These are phyloP conservation scores for Xestobium rufovillosum DNA, from an alignment of 2,888 invertebrate genomes.

Conservation along the genomic window DNA sequence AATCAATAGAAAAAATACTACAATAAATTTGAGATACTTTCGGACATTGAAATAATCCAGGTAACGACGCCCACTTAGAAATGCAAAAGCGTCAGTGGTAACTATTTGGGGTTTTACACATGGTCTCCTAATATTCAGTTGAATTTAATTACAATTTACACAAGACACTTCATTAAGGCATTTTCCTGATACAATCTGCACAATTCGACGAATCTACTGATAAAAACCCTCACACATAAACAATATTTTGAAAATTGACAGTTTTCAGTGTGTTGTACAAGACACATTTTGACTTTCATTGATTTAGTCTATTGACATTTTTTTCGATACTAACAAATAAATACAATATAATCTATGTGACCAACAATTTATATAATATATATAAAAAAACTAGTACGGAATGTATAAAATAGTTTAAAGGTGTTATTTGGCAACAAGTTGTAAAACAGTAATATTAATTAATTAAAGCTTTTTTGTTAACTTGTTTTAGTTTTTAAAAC, in stretches of 20 bases:
- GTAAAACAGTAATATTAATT: constrained; percentile 33
- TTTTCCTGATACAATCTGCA: constrained; percentile 16
- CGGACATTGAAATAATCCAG: no score
- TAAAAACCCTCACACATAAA: background rate
- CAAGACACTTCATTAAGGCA: constrained; percentile 35
- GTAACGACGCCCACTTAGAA: no score
- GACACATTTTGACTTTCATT: constrained; percentile 28
- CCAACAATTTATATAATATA: constrained; percentile 29
- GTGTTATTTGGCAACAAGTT: constrained; percentile 47
- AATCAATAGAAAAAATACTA: no score
- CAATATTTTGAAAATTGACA: constrained; percentile 1
- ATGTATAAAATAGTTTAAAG: constrained; percentile 43
- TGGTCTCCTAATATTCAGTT: constrained; percentile 3
- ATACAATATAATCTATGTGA: constrained; percentile 27
- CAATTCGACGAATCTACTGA: background rate
- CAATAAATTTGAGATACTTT: no score
- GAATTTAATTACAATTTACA: constrained; percentile 1
- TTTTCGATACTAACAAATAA: constrained; percentile 22
- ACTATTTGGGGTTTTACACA: background rate
- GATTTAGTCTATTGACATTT: constrained; percentile 32
- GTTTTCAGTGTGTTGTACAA: no score
- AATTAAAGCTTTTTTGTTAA: constrained; percentile 42
- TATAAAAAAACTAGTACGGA: constrained; percentile 40
- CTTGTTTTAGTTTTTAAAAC: constrained; percentile 32
- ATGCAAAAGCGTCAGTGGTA: no score